Evolutionary conservation across 23 tunicate genomes (phyloP).

Genomic region (Aplidium turbinatum): DNA sequence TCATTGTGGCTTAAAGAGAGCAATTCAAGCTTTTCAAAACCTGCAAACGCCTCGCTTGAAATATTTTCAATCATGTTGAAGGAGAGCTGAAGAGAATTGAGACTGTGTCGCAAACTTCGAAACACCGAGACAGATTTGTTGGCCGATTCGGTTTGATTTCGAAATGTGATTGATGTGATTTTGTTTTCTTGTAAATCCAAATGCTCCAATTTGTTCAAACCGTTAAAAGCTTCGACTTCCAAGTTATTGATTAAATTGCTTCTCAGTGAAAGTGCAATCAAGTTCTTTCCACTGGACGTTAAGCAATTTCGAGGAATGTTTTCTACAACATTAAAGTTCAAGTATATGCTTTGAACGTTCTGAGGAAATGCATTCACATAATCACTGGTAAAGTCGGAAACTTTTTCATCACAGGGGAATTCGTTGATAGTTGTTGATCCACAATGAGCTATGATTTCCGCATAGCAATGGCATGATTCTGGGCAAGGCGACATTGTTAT

Average conservation of each 20-base stretch:
- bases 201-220: constrained; percentile 26
- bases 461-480: too few relatives aligned
- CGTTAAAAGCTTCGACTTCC: constrained; percentile 38
- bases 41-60: constrained; percentile 40
- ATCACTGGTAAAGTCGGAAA: too few relatives aligned
- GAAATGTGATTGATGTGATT: constrained; percentile 1
- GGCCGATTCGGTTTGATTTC: background rate
- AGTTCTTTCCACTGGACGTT: constrained; percentile 7
- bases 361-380: constrained; percentile 14
- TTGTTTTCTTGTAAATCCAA: constrained; percentile 59
- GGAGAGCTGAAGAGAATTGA: constrained; percentile 39
- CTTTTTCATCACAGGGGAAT: too few relatives aligned
- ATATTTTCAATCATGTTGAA: constrained; percentile 45
- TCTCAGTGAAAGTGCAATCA: constrained; percentile 36
- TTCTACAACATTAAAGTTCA: constrained; percentile 33
- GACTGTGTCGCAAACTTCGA: constrained; percentile 2
- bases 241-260: constrained; percentile 38
- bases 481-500: too few relatives aligned
- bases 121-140: constrained; percentile 20
- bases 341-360: background rate
- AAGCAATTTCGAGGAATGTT: constrained; percentile 20
- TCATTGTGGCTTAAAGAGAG: constrained; percentile 45
- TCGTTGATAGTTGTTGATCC: too few relatives aligned
- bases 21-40: constrained; percentile 31
- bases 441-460: too few relatives aligned